Evolutionary conservation across 2,888 invertebrate species (phyloP), one percentile per base, ranked within the genome.

Genomic region (Rhimphoctona megacephalus): DNA sequence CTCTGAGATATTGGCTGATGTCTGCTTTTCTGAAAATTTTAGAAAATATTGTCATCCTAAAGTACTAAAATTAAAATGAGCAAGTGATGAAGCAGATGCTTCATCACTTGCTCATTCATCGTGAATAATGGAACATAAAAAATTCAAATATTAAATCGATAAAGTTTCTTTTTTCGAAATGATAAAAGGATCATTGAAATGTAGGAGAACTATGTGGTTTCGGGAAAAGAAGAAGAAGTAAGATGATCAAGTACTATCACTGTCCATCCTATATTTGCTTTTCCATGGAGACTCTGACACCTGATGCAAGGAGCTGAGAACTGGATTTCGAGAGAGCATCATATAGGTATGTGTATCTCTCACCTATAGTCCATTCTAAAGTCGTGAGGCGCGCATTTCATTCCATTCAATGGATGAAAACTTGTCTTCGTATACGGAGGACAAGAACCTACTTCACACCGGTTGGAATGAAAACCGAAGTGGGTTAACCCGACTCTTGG

Each of bases 381-480:
- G 86, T 86, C 84, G 82, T 85, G 77, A 81, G 83, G 85, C 64
- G 81, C 61, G 78, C 78, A 81, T 86, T 86, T 86, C 84, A 78
- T 84, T 86, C 78, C 78, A 84, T 87, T 85, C 70, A 87, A 84
- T 85, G 80, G 82, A 87, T 78, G 83, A 84, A 87, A 87, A 83
- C 85, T 87, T 87, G 85, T 85, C 80, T 80, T 78, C 19, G 54
- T 52, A 66, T 57, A 66, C 69, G 67, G 46, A 43, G 66, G 80
- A 80, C 73, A 49, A 78, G 73, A 78, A 74, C 78, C 73, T 70
- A 70, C 82, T 82, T 85, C 84, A 82, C 87, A 85, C 87, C 83
- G 73, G 81, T 80, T 61, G 85, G 80, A 88, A 88, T 88, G 88
- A 87, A 88, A 88, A 84, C 85, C 84, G 81, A 82, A 88, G 86